Percentiles rank a stretch among this genome's conserved stretches.
Conservation (phyloP, 1,140 invertebrate species). For the Drosophila carrolli region DNA sequence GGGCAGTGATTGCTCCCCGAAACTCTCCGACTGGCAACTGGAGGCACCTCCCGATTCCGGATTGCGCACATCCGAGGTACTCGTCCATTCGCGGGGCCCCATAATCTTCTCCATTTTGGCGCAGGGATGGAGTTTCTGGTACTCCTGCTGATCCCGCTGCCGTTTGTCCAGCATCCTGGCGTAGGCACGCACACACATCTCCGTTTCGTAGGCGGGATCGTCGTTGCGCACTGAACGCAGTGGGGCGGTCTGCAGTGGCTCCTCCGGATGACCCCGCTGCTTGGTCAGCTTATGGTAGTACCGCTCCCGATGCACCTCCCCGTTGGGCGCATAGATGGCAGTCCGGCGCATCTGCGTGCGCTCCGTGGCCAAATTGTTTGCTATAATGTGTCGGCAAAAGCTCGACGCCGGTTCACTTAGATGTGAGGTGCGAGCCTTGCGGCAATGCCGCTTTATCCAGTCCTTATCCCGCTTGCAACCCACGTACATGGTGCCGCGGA, state of each 20-base stretch:
- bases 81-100: slow-evolving; percentile 26
- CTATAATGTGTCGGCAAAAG: slow-evolving; percentile 47
- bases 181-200: slow-evolving; percentile 30
- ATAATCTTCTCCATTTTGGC: background rate
- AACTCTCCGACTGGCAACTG: slow-evolving; percentile 26
- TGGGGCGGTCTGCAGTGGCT: background rate
- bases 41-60: slow-evolving; percentile 27
- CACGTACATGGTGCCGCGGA: slow-evolving; percentile 36
- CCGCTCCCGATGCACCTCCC: slow-evolving; percentile 23
- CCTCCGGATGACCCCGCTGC: background rate
- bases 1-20: slow-evolving; percentile 11
- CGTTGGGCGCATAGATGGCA: slow-evolving; percentile 50
- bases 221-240: background rate
- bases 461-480: slow-evolving; percentile 47
- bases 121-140: background rate
- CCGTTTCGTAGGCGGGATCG: slow-evolving; percentile 6
- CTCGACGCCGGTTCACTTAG: slow-evolving; percentile 41
- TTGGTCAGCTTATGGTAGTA: slow-evolving; percentile 62
- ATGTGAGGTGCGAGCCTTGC: slow-evolving; percentile 10
- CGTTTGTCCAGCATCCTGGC: background rate
- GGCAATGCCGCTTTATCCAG: slow-evolving; percentile 60
- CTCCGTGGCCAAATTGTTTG: slow-evolving; percentile 56
- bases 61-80: slow-evolving; percentile 42
- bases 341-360: slow-evolving; percentile 13
- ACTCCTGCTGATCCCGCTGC: background rate